Conservation (phyloP, 2,113 vertebrate genomes). For the Gracilinanus agilis region DNA sequence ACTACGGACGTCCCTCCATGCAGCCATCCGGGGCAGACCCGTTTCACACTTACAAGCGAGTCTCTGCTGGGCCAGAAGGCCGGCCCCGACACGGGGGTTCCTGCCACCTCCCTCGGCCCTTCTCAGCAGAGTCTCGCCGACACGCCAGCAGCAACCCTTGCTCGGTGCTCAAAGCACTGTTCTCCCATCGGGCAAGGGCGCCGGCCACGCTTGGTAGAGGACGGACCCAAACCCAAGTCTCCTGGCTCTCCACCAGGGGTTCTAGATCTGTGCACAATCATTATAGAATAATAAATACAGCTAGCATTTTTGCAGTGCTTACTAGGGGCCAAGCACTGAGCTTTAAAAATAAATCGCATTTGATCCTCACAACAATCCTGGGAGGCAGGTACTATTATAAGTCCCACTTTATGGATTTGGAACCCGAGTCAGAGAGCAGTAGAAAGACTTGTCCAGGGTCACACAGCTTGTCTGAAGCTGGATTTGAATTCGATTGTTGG, state of each 20-base stretch:
- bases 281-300: too few relatives aligned
- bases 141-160: neutral
- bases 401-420: neutral
- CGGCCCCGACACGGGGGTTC: too few relatives aligned
- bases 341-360: neutral
- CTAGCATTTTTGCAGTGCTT: neutral
- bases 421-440: neutral
- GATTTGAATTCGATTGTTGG: neutral
- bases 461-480: neutral
- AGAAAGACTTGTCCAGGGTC: neutral
- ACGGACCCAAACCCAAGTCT: neutral
- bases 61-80: too few relatives aligned
- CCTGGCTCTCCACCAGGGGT: neutral
- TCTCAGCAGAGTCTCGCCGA: too few relatives aligned
- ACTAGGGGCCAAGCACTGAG: neutral
- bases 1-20: too few relatives aligned
- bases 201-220: neutral
- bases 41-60: neutral
- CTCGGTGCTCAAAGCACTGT: neutral
- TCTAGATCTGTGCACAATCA: neutral
- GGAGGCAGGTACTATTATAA: neutral
- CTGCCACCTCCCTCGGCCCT: too few relatives aligned
- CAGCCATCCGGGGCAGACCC: neutral
- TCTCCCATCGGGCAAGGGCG: neutral
- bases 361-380: neutral